Base-by-base conservation (phyloP, 2,888 invertebrate genomes). In the Psylliodes chrysocephalus region DNA sequence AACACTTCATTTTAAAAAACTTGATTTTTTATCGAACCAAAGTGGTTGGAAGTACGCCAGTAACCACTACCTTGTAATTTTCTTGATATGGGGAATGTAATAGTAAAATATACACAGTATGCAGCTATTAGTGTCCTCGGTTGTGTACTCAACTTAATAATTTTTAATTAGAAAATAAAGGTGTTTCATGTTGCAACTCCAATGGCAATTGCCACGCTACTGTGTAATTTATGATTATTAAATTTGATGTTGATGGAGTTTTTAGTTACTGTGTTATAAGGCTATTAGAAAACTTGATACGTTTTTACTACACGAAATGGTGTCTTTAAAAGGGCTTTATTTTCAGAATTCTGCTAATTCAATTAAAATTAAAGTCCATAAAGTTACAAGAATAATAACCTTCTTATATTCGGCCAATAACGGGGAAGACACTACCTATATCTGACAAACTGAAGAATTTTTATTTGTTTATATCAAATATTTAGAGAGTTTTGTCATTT, bases 121-220 rank as follows among this genome's bases (percentile, higher is more conserved):
- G 35, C 35, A 25, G 18, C 15, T 14, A 47, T 59, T 59, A 35
- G 12, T 35, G 35, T 35, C 35, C 14, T n/a, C 35, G 5, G 35
- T 10, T 35, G 10, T 3, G 25, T 59, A 35, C 30, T 19, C 49
- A 49, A 22, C 19, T 49, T 59, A 59, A 57, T 38, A 49, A 3
- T 33, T 59, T 59, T 59, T 59, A 59, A 59, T 59, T 59, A 59
- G 38, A 59, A 59, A 57, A 18, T 47, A 47, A 56, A 47, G 44
- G 33, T 47, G 33, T 47, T 57, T 46, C 52, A 35, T 38, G 35
- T 38, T 12, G 19, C 38, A 18, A 40, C 40, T 40, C 35, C 40
- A 54, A 54, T 40, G 19, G 40, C 53, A 22, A 35, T 54, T 54
- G 15, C 53, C 53, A 54, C 35, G 40, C 22, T 28, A 40, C 17